Evolutionary conservation across 2,797 vertebrate genomes (phyloP).

Genomic region (Mus spretus): DNA sequence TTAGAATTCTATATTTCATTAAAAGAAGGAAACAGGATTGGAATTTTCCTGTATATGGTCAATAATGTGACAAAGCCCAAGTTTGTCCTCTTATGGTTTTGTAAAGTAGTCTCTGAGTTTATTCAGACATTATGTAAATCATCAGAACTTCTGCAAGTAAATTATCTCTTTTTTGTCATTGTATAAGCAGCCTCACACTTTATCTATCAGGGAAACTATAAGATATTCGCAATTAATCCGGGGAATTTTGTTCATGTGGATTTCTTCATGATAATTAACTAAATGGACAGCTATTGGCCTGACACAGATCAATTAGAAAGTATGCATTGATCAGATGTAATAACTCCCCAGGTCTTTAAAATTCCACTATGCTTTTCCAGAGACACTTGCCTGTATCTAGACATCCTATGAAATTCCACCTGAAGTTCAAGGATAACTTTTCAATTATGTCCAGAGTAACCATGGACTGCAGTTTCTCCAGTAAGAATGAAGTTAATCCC

Average conservation of each 20-base stretch:
- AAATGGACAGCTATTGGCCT: neutral
- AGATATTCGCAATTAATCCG: constrained; percentile 7
- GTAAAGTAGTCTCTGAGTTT: constrained; percentile 5
- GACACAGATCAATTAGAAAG: neutral
- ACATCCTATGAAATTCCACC: neutral
- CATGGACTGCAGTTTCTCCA: neutral
- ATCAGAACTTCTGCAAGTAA: constrained; percentile 47
- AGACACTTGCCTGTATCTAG: neutral
- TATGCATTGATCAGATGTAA: neutral
- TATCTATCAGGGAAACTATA: neutral
- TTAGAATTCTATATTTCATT: neutral
- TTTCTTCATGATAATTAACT: neutral
- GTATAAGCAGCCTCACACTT: neutral
- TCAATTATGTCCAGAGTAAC: constrained; percentile 17
- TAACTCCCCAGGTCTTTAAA: neutral
- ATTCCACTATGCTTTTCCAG: neutral
- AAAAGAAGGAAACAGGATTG: constrained; percentile 4
- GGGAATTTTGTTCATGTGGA: neutral
- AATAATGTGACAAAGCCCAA: neutral
- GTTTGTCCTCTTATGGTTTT: constrained; percentile 25
- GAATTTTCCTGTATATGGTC: neutral
- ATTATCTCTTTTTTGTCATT: constrained; percentile 3
- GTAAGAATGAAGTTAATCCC: neutral
- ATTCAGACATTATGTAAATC: constrained; percentile 4
- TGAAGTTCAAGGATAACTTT: constrained; percentile 11